Percentiles rank a stretch among this genome's conserved stretches.
Evolutionary conservation across 2,888 invertebrate genomes (phyloP).

Genomic region (Empis livida): DNA sequence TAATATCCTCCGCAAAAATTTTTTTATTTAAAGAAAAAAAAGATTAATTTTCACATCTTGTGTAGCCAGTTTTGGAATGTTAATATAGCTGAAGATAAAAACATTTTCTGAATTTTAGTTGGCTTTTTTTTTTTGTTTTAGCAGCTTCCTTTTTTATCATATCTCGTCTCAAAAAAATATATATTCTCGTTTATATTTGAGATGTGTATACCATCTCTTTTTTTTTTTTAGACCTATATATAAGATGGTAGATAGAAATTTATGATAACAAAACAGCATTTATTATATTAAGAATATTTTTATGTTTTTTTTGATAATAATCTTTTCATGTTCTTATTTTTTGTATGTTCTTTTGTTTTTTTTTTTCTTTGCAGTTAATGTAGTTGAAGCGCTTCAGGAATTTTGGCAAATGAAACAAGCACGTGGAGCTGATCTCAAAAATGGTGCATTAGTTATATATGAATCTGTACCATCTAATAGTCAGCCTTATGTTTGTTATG

Average conservation of each 20-base stretch:
- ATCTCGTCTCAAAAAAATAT: no score
- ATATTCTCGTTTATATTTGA: no score
- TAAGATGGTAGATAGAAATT: no score
- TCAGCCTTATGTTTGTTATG: slow-evolving; percentile 89
- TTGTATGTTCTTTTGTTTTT: no score
- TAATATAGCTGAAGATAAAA: slow-evolving; percentile 1
- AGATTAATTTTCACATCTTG: no score
- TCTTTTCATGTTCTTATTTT: slow-evolving; percentile 2
- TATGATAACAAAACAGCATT: no score
- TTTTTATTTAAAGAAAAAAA: no score
- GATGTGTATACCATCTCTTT: no score
- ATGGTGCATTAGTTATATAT: slow-evolving; percentile 86
- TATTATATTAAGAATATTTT: not conserved
- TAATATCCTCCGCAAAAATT: no score
- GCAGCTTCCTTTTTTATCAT: not conserved
- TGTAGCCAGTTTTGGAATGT: not conserved
- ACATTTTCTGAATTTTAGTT: slow-evolving; percentile 2
- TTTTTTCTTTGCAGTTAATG: slow-evolving; percentile 57
- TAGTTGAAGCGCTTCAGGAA: slow-evolving; percentile 89
- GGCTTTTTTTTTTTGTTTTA: no score
- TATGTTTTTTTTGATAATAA: slow-evolving; percentile 13
- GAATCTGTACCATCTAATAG: slow-evolving; percentile 85
- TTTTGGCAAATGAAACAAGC: slow-evolving; percentile 97
- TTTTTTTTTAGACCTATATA: no score
- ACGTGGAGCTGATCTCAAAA: slow-evolving; percentile 68